phyloP scores from a whole-genome alignment of 53 echinoderm and acorn worm species.

The Hippasteria phrygiana region DNA sequence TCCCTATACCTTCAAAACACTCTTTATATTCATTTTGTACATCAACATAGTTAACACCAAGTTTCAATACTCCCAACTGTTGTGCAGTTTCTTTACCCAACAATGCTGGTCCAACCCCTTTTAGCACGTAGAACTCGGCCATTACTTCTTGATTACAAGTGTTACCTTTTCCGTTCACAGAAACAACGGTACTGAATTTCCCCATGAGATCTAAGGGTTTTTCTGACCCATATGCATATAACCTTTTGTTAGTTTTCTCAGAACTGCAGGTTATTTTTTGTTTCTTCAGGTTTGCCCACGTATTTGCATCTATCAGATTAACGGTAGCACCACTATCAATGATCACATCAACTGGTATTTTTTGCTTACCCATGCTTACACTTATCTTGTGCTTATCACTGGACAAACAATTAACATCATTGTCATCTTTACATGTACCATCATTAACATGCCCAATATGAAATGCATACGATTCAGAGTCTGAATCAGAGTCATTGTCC shows the following conservation, averaged over 20 bases:
- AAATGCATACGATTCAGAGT: slow-evolving; percentile 1
- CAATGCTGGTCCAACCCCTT: slow-evolving; percentile 66
- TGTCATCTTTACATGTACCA: too few relatives aligned
- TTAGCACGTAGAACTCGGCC: slow-evolving; percentile 61
- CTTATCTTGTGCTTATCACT: not conserved
- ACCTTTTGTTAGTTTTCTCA: slow-evolving; percentile 35
- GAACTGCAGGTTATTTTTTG: slow-evolving; percentile 57
- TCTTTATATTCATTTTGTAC: slow-evolving; percentile 47
- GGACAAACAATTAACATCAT: not conserved
- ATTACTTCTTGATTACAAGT: slow-evolving; percentile 27
- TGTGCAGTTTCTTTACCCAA: slow-evolving; percentile 56
- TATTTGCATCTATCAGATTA: slow-evolving; percentile 46
- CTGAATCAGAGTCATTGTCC: not conserved
- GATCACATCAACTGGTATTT: slow-evolving; percentile 42
- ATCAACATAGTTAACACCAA: slow-evolving; percentile 53
- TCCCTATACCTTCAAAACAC: slow-evolving; percentile 69
- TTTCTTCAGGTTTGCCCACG: slow-evolving; percentile 53
- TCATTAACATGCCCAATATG: not conserved
- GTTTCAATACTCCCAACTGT: slow-evolving; percentile 43
- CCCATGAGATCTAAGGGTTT: slow-evolving; percentile 63
- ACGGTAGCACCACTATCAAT: slow-evolving; percentile 77
- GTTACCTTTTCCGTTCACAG: not conserved
- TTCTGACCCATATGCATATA: slow-evolving; percentile 68
- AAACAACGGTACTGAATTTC: slow-evolving; percentile 49
- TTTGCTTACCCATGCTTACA: slow-evolving; percentile 17